Evolutionary conservation across 2,797 vertebrate species (phyloP).

Genomic region (Oreortyx pictus): DNA sequence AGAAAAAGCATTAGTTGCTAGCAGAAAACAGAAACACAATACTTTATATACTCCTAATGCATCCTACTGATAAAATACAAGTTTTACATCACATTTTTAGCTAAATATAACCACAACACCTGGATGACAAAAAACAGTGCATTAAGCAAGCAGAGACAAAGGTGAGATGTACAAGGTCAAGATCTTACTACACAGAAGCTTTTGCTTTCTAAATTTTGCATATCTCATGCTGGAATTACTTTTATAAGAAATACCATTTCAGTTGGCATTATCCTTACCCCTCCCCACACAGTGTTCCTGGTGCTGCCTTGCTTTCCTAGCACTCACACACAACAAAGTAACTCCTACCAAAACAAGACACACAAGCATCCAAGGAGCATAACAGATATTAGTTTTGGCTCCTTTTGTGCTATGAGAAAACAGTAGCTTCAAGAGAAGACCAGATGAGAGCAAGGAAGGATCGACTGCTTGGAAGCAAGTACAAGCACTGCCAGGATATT

Average conservation of each 20-base stretch:
- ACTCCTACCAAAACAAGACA: not conserved
- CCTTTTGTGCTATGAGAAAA: not conserved
- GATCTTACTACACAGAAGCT: not conserved
- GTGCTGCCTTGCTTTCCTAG: not conserved
- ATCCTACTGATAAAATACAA: not conserved
- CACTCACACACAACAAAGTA: not conserved
- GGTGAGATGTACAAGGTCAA: not conserved
- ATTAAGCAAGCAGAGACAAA: not conserved
- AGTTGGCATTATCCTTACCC: not conserved
- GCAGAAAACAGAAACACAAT: not conserved
- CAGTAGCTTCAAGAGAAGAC: not conserved
- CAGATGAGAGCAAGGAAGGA: not conserved
- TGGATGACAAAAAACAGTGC: not conserved
- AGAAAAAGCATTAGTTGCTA: not conserved
- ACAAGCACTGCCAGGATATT: fast-evolving
- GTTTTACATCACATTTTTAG: not conserved
- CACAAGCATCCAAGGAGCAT: not conserved
- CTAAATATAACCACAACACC: not conserved
- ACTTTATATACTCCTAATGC: not conserved
- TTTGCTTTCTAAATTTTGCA: not conserved
- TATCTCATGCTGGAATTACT: not conserved
- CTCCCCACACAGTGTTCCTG: not conserved
- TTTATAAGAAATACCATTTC: not conserved
- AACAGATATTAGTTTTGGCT: not conserved
- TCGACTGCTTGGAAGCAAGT: not conserved